These are phyloP conservation scores for Gasteruption jaculator DNA, from an alignment of 2,888 invertebrate genomes.

Conservation along the genomic window DNA sequence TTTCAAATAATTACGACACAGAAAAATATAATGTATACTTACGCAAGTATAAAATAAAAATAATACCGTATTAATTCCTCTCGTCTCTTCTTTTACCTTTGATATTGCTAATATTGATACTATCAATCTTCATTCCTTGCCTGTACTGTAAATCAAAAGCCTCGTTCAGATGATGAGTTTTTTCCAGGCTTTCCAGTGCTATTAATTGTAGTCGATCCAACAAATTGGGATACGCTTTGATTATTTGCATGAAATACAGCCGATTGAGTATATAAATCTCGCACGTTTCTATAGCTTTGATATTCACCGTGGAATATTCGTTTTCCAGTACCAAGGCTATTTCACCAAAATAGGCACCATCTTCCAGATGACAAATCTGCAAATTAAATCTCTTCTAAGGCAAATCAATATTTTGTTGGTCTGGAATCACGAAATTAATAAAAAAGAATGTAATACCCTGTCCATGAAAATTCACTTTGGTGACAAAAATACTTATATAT, in stretches of 20 bases:
- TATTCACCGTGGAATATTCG: slow-evolving; percentile 45
- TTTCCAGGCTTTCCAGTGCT: slow-evolving; percentile 32
- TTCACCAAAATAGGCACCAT: slow-evolving; percentile 54
- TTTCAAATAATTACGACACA: too few relatives aligned
- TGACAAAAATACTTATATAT: background rate
- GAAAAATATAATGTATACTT: too few relatives aligned
- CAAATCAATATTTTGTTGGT: too few relatives aligned
- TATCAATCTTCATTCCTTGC: slow-evolving; percentile 5
- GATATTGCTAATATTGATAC: slow-evolving; percentile 34
- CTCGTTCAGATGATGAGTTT: slow-evolving; percentile 26
- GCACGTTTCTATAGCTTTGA: slow-evolving; percentile 51
- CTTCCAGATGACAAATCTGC: slow-evolving; percentile 52
- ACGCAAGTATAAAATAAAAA: too few relatives aligned
- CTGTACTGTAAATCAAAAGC: too few relatives aligned
- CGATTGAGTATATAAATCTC: slow-evolving; percentile 48
- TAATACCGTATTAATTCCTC: too few relatives aligned
- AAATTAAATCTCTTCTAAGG: slow-evolving; percentile 9
- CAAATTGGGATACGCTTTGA: slow-evolving; percentile 47
- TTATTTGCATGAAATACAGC: slow-evolving; percentile 44
- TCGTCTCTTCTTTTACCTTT: slow-evolving; percentile 11
- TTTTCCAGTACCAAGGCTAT: slow-evolving; percentile 49
- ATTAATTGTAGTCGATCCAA: slow-evolving; percentile 38
- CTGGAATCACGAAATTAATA: background rate
- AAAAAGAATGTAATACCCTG: background rate
- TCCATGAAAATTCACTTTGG: background rate